A percentile compares a stretch with the other conserved stretches of the same genome.
phyloP scores from a whole-genome alignment of 2,113 vertebrate species.

The Danio rerio region GRCz12tu NC_133198.1:46567501-46568000 shows the following conservation, averaged over 20 bases:
- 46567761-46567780: not conserved
- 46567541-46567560: too few species aligned
- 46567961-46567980: not conserved
- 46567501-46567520: too few species aligned
- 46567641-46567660: not conserved
- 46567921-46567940: not conserved
- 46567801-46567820: conserved; percentile 25
- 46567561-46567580: too few species aligned
- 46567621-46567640: too few species aligned
- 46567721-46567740: not conserved
- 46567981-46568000: not conserved
- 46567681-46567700: not conserved
- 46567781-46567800: conserved; percentile 6
- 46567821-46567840: conserved; percentile 34
- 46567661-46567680: not conserved
- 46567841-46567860: conserved; percentile 36
- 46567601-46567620: too few species aligned
- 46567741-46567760: conserved; percentile 20
- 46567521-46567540: too few species aligned
- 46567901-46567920: not conserved
- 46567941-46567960: not conserved
- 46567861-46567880: conserved; percentile 23
- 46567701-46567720: not conserved
- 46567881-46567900: conserved; percentile 26
- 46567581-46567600: too few species aligned